These are phyloP conservation scores for human (Homo sapiens) DNA, from an alignment of 2,113 vertebrate species.

Conservation along the genomic window GRCh38 chr6:85260001-85260500, in stretches of 20 bases:
- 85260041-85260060: not conserved
- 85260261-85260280: not conserved
- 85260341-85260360: not conserved
- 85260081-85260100: not conserved
- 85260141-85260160: not conserved
- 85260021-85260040: not conserved
- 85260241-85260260: not conserved
- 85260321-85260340: not conserved
- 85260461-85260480: not conserved
- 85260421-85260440: not conserved
- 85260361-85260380: not conserved
- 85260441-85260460: not conserved
- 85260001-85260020: not conserved
- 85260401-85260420: not conserved
- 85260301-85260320: not conserved
- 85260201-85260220: not conserved
- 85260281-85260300: not conserved
- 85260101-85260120: not conserved
- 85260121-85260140: not conserved
- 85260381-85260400: not conserved
- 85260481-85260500: not conserved
- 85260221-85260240: not conserved
- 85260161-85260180: not conserved
- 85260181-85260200: not conserved
- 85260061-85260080: not conserved